Base-by-base conservation (phyloP, 2,888 invertebrate genomes). In the Cataglyphis altisquamis region DNA sequence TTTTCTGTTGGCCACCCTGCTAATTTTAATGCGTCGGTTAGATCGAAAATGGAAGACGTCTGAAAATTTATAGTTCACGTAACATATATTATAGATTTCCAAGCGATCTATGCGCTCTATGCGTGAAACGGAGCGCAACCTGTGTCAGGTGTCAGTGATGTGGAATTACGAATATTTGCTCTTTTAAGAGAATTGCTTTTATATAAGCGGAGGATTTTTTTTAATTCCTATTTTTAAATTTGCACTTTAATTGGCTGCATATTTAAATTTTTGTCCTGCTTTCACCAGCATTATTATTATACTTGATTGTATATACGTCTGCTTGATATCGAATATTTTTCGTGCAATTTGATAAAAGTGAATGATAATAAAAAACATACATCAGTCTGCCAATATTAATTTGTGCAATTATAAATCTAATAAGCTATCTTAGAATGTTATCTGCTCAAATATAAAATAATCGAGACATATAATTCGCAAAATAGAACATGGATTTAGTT, bases 401-500 rank as follows among this genome's bases (percentile, higher is more conserved):
- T 52, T 18, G n/a, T 52, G 48, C 8, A 48, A 52, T n/a, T 52
- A n/a, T 8, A 8, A 52, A 48, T 6, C 2, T n/a, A 52, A n/a
- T n/a, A 0, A 6, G 6, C 18, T 15, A 15, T 12, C 4, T 45
- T 18, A 5, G 18, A 52, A 52, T n/a, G n/a, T 52, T n/a, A 52
- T 52, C 8, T 52, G 1, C 8, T 8, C 6, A 8, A 52, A 3
- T 52, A 60, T 39, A 15, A 15, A 66, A 25, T n/a, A n/a, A 29
- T 55, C n/a, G 18, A 29, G 21, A 48, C 0, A 21, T 10, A 64
- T 36, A 36, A 55, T 41, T 67, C 1, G 1, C 1, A 77, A 41
- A 57, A 67, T 68, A 57, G 12, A 66, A 66, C 3, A 77, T 68
- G 68, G 68, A 77, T 57, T 67, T n/a, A 41, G 15, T 18, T 68